A percentile compares a stretch with the other conserved stretches of the same genome.
Conservation (phyloP, 2,888 invertebrate genomes). For the Scaptomyza reducta region DNA sequence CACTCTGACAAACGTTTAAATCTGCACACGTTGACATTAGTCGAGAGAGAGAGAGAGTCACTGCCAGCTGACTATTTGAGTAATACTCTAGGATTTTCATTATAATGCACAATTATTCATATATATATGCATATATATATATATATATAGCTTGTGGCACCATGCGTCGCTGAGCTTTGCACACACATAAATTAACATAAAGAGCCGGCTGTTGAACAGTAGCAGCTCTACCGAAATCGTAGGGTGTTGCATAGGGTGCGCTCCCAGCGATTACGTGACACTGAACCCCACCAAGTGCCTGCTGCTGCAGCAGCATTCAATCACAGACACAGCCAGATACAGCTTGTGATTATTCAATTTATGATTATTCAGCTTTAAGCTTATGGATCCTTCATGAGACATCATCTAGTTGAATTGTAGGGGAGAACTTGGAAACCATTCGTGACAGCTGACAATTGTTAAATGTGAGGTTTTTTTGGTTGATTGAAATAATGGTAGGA, state of each 20-base stretch:
- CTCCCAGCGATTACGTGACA: constrained; percentile 52
- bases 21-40: constrained; percentile 72
- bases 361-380: constrained; percentile 49
- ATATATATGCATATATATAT: constrained; percentile 1
- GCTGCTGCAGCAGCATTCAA: constrained; percentile 49
- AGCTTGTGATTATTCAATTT: constrained; percentile 26
- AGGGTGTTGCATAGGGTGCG: not conserved
- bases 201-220: constrained; percentile 38
- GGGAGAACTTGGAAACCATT: constrained; percentile 24
- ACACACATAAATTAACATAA: constrained; percentile 78
- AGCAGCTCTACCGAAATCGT: not conserved
- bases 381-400: constrained; percentile 27
- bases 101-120: constrained; percentile 74
- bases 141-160: constrained; percentile 35
- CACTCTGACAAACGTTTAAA: constrained; percentile 64
- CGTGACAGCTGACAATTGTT: constrained; percentile 69
- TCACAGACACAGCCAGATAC: constrained; percentile 14
- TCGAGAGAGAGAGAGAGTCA: not conserved
- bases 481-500: constrained; percentile 43
- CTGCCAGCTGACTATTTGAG: constrained; percentile 71
- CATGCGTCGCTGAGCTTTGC: constrained; percentile 76
- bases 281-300: constrained; percentile 64
- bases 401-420: constrained; percentile 11
- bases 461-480: constrained; percentile 9
- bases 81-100: constrained; percentile 75